Evolutionary conservation across 2,888 invertebrate genomes (phyloP), one percentile per base, ranked within the genome.

Genomic region (Aleiodes alternator): DNA sequence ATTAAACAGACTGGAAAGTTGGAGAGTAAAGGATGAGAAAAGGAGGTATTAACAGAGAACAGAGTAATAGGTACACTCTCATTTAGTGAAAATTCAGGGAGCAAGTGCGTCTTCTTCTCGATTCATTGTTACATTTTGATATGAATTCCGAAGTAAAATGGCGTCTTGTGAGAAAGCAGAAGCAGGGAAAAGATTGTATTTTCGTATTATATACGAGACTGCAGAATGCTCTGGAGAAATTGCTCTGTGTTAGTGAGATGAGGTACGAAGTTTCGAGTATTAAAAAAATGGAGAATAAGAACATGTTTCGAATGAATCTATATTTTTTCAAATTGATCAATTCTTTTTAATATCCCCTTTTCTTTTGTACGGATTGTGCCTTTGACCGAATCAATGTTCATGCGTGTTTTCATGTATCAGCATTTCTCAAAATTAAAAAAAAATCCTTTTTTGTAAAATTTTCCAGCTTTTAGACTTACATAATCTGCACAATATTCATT

Each of bases 1-100:
- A 85, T 86, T 85, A 84, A 84, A 56, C 34, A 55, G 48, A 53
- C 11, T n/a, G 68, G 48, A 50, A 64, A 64, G 23, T 64, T 50
- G 4, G 29, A 34, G 38, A 12, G 55, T 12, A 31, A 56, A n/a
- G 34, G 43, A 48, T 23, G 16, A 50, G 16, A 57, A 57, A 50
- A 57, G 16, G 55, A 56, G 43, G 23, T 43, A 38, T 11, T 16
- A 16, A 57, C 8, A 57, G 38, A n/a, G 38, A 70, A 11, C 9
- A 53, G 23, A 69, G 14, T 43, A 56, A 69, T 16, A 12, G 69
- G 53, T 4, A 66, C 55, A 73, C 48, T 73, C 68, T 66, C 56
- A 56, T 68, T 57, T 69, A 53, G 53, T 69, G 59, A 55, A 61
- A 59, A 34, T 23, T 48, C 11, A 59, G 64, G 75, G 61, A 71